Evolutionary conservation across 2,888 invertebrate species (phyloP), one percentile per base, ranked within the genome.

Genomic region (Pinctada fucata): DNA sequence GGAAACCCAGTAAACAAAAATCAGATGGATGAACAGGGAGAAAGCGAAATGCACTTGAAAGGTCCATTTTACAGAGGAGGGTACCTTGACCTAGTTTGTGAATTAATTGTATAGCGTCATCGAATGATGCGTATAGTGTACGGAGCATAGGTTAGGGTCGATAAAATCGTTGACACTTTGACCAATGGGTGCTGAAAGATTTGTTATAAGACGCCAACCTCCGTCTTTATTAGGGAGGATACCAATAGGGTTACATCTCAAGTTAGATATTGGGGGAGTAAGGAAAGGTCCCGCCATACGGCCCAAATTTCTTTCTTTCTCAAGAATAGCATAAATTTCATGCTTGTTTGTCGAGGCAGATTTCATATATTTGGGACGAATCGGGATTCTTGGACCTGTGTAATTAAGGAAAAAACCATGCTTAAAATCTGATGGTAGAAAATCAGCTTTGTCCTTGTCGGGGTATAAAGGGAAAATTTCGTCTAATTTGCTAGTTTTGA

Each of bases 91-190:
- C 73, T 3, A 49, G 48, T 49, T 74, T 63, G 49, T 74, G n/a
- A 4, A 74, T 16, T 45, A 74, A 50, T 5, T 65, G 8, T 8
- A 49, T 31, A 45, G 51, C 65, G 6, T 66, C 52, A 47, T 75
- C 75, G 13, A 75, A 75, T 68, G 75, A 68, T 48, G 67, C 52
- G 31, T 31, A n/a, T 75, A 75, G 47, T 47, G 45, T 13, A 75
- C 67, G 8, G n/a, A 45, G n/a, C 51, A 66, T 16, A 65, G 51
- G 47, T 13, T 48, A 45, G 16, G n/a, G 66, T 75, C 75, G 5
- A 52, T 75, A 16, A 51, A 68, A 47, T 75, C 68, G 45, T 75
- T 68, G 48, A 75, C 49, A n/a, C 52, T 75, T n/a, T 51, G 16
- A 45, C 51, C 65, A n/a, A 49, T 8, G 6, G 74, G 74, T 16